Conservation (phyloP, 2,888 invertebrate species). For the Drosophila parthenogenetica region DNA sequence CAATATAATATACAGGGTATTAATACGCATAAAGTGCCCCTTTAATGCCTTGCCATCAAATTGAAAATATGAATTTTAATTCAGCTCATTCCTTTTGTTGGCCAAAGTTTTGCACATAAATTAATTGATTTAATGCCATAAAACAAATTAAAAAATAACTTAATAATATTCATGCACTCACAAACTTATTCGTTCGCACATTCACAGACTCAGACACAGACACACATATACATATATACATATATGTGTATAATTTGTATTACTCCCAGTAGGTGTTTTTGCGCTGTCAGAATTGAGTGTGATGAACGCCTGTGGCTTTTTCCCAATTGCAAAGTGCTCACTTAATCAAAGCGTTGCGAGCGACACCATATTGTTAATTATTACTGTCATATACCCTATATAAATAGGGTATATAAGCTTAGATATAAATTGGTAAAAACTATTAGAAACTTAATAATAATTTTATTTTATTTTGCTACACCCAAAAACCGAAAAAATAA, state of each 20-base stretch:
- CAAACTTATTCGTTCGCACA: background rate
- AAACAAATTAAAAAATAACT: slow-evolving; percentile 51
- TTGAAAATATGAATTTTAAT: slow-evolving; percentile 9
- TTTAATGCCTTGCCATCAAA: background rate
- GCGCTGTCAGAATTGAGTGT: slow-evolving; percentile 3
- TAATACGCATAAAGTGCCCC: background rate
- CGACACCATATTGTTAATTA: slow-evolving; percentile 26
- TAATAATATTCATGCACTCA: slow-evolving; percentile 28
- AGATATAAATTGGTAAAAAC: no score
- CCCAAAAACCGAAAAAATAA: no score
- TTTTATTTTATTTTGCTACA: no score
- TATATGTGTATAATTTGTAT: slow-evolving; percentile 1
- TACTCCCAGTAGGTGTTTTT: slow-evolving; percentile 5
- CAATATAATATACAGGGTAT: background rate
- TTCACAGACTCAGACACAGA: no score
- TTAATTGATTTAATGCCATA: slow-evolving; percentile 60
- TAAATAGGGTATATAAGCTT: background rate
- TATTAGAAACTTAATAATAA: no score
- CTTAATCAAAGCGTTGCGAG: slow-evolving; percentile 22
- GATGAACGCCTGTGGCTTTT: slow-evolving; percentile 41
- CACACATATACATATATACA: no score
- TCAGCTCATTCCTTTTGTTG: no score
- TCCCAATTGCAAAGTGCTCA: slow-evolving; percentile 11
- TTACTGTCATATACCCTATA: background rate
- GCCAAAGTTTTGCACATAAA: slow-evolving; percentile 63